These are phyloP conservation scores for Meiosimyza platycephala DNA, from an alignment of 2,888 invertebrate species.

Conservation along the genomic window DNA sequence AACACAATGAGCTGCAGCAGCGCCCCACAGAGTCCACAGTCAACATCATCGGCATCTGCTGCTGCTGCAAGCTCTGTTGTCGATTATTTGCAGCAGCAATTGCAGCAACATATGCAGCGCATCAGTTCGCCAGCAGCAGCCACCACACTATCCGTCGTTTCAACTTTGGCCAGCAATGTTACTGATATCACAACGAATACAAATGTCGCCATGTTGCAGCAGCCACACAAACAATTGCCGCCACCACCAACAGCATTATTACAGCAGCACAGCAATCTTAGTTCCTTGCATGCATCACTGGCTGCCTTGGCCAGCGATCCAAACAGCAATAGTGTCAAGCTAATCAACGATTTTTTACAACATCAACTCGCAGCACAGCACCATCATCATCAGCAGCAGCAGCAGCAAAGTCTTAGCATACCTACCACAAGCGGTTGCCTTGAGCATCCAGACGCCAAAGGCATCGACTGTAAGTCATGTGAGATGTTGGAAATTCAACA, in stretches of 20 bases:
- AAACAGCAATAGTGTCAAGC: conserved; percentile 57
- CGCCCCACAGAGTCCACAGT: conserved; percentile 12
- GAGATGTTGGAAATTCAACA: conserved; percentile 60
- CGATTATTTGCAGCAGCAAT: conserved; percentile 39
- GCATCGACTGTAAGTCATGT: conserved; percentile 65
- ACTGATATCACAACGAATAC: conserved; percentile 30
- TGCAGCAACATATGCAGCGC: conserved; percentile 40
- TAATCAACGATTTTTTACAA: conserved; percentile 65
- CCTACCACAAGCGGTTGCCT: conserved; percentile 49
- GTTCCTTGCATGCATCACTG: conserved; percentile 62
- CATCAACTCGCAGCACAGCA: conserved; percentile 59
- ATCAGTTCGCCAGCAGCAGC: conserved; percentile 36
- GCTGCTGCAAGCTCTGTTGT: conserved; percentile 31
- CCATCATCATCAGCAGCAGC: conserved; percentile 53
- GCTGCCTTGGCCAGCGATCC: conserved; percentile 52
- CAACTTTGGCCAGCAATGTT: conserved; percentile 43
- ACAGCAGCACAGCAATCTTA: conserved; percentile 49
- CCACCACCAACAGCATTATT: conserved; percentile 34
- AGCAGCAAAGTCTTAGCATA: conserved; percentile 41
- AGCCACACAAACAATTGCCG: conserved; percentile 35
- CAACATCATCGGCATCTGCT: conserved; percentile 17
- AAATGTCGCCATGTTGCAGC: conserved; percentile 33
- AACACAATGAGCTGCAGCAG: conserved; percentile 12
- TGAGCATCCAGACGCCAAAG: conserved; percentile 62
- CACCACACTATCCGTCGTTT: conserved; percentile 36